phyloP scores from a whole-genome alignment of 2,113 vertebrate genomes.

The Sylvietta virens region DNA sequence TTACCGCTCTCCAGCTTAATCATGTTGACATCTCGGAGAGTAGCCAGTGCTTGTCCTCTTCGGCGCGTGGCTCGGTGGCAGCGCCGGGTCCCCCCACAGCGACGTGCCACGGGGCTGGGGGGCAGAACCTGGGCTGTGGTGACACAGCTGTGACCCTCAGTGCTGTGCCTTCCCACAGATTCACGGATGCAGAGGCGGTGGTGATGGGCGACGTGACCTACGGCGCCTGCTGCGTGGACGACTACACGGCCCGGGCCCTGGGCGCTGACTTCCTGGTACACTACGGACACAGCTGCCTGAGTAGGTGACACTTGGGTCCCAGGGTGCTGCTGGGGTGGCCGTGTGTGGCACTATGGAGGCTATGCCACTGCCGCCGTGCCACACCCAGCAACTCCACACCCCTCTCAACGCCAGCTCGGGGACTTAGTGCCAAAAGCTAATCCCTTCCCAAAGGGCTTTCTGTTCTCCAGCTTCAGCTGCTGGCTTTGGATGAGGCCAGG shows the following conservation, averaged over 20 bases:
- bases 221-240: conserved; percentile 95
- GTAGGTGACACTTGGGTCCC: conserved; percentile 64
- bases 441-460: background rate
- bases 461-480: background rate
- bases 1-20: conserved; percentile 58
- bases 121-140: background rate
- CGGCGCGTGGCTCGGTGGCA: background rate
- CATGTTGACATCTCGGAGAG: conserved; percentile 57
- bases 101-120: background rate
- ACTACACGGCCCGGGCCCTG: conserved; percentile 91
- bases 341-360: background rate
- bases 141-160: background rate
- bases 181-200: conserved; percentile 87
- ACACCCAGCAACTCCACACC: accelerated
- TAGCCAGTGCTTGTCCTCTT: conserved; percentile 15
- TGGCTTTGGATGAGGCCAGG: background rate
- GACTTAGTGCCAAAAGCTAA: background rate
- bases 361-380: background rate
- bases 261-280: conserved; percentile 97
- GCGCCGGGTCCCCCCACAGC: accelerated
- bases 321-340: background rate
- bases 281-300: conserved; percentile 96
- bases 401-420: accelerated
- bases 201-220: conserved; percentile 98
- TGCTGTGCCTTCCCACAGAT: conserved; percentile 70